Evolutionary conservation across 2,888 invertebrate genomes (phyloP), one percentile per base, ranked within the genome.

Genomic region (Synergus umbraculus): DNA sequence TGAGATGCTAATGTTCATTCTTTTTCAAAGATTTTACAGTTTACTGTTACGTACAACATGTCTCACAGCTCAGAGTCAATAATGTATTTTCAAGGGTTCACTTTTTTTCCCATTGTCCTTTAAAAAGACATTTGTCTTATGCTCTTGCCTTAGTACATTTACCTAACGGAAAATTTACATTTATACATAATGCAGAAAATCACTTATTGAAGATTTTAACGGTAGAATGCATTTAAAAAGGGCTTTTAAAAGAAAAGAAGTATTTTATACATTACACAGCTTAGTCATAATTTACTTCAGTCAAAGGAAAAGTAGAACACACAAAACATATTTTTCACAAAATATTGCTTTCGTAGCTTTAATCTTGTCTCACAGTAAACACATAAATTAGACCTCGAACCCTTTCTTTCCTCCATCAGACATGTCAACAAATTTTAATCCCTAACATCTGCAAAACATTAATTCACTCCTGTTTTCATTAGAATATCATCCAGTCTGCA

Each of bases 61-160:
- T 18, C 85, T 84, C 15, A 13, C 7, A 2, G 15, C 9, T 69
- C 2, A 49, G 15, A 49, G 15, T 49, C 29, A 9, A 49, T 69
- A 49, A 49, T 69, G 69, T 46, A 49, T 37, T 69, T 69, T 69
- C 13, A 22, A 8, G 49, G 13, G 69, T 69, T 69, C 22, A 46
- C 22, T 37, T 29, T 15, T 49, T 49, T n/a, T 29, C 4, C 69
- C 49, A 69, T 69, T 49, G 69, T 49, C 15, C 22, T 69, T 49
- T n/a, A 10, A 46, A 44, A 69, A 22, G 15, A 9, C 13, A 7
- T 69, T 58, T 58, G 18, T 58, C 18, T 58, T 58, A 18, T 58
- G 58, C n/a, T 9, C 54, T 54, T 54, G n/a, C 18, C 15, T 7
- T 9, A 69, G 46, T 69, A 69, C 58, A 58, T 69, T 46, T 29